Percentiles rank a stretch among this genome's conserved stretches.
Evolutionary conservation across 2,113 vertebrate genomes (phyloP).

Genomic region (Asarcornis scutulata): DNA sequence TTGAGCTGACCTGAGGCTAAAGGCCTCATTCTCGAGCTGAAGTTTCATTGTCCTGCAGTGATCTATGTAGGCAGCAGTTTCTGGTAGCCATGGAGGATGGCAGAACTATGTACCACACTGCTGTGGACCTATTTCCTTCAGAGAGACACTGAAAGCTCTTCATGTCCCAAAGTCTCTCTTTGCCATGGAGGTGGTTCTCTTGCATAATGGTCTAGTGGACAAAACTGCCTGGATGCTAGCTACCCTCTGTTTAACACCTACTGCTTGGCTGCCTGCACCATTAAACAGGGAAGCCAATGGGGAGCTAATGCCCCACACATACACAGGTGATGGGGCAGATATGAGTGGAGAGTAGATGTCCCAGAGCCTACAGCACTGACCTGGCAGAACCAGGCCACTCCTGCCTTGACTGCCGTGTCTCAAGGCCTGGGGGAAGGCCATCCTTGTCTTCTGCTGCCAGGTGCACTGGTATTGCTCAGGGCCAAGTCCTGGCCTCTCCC

Average conservation of each 20-base stretch:
- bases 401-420: not conserved
- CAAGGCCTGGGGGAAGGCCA: not conserved
- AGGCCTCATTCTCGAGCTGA: not conserved
- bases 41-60: not conserved
- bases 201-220: not conserved
- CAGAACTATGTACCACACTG: accelerated
- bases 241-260: not conserved
- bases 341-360: not conserved
- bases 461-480: not conserved
- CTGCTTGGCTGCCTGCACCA: accelerated
- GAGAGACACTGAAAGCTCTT: not conserved
- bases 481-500: not conserved
- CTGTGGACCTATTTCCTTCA: not conserved
- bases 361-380: not conserved
- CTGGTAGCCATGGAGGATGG: not conserved
- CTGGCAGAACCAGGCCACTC: not conserved
- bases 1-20: not conserved
- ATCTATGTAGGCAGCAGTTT: not conserved
- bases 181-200: not conserved
- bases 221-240: not conserved
- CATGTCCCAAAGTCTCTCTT: not conserved
- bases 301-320: not conserved
- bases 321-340: not conserved
- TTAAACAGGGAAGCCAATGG: not conserved
- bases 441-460: not conserved